Base-by-base conservation (phyloP, 2,113 vertebrate species). In the Oreotrochilus melanogaster region DNA sequence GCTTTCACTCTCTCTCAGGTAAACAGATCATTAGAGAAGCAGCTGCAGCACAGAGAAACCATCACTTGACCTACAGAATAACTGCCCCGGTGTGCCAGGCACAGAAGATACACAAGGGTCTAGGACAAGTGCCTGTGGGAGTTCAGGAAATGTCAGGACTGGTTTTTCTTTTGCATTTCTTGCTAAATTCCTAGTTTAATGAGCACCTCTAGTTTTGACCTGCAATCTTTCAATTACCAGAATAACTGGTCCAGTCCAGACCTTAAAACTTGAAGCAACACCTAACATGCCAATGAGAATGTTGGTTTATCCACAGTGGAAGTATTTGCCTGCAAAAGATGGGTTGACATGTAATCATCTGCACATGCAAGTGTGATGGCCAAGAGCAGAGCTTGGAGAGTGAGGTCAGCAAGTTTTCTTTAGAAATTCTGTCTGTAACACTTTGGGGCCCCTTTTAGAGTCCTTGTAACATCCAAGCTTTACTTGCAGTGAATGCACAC, bases 11-110 rank as follows among this genome's bases (percentile, higher is more conserved):
- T 43, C 33, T 78, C 50, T 62, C 30, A 64, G 75, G 60, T 76
- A 60, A 95, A 87, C 30, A 89, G 66, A 28, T 73, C 64, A n/a
- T 87, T 88, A 81, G 50, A 50, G 25, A 50, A 78, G 51, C 47
- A 83, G 37, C 72, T 83, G 70, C 28, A 83, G 53, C 66, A 67
- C 0, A 69, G 50, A 75, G 74, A 17, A 50, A 11, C 42, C 71
- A 60, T n/a, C 33, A 21, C 31, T 28, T 69, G 75, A 74, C n/a
- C 28, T 30, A 14, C 54, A 82, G 31, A 85, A 28, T 18, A 51
- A 78, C 39, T 15, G 35, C 28, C 17, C 0, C 33, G 53, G 25
- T 51, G 64, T 47, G 31, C 45, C 50, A 79, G 43, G 43, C 27
- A 11, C 6, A 16, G 83, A 35, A 79, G 28, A 70, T 62, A 75